Evolutionary conservation across 2,888 invertebrate genomes (phyloP), one percentile per base, ranked within the genome.

Genomic region (Synergus itoensis): DNA sequence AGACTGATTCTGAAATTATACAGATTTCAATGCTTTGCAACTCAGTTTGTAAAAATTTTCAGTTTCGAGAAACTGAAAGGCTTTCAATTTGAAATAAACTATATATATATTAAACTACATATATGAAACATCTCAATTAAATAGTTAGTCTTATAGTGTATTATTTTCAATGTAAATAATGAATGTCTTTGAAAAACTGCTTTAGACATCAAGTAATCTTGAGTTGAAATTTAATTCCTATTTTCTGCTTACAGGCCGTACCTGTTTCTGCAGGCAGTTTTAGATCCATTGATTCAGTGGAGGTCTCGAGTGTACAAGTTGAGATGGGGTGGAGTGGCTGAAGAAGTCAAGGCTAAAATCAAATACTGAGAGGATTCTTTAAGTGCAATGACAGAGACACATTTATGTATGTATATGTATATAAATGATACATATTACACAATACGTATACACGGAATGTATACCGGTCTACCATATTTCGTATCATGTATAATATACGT

Each of bases 301-400:
- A 94, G 99, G 89, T 96, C 97, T 89, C 95, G 98, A 89, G 95
- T 95, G 87, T 99, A 97, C 93, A 96, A 96, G 92, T 94, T 99
- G 83, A 96, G 96, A 87, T 99, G 99, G 99, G 99, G 99, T 83
- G 99, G 99, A 53, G 93, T 97, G 69, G 98, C 98, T 75, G 98
- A 98, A 90, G 97, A 98, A 93, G 94, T 97, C 85, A 96, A 96
- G 91, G 95, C 95, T 84, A 95, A 96, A 92, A 94, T 94, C 88
- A 95, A 95, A 92, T 95, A 95, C 92, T 95, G 90, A 91, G 40
- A 14, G 40, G 75, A 69, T 21, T 28, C 75, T n/a, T 62, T 60
- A 64, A 64, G 69, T 45, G 18, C 65, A 77, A 57, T 14, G 18
- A 53, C 21, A 76, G 60, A 62, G 43, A 73, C 63, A 36, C 41